These are phyloP conservation scores for Synanthedon tipuliformis DNA, from an alignment of 2,888 invertebrate species.

Conservation along the genomic window DNA sequence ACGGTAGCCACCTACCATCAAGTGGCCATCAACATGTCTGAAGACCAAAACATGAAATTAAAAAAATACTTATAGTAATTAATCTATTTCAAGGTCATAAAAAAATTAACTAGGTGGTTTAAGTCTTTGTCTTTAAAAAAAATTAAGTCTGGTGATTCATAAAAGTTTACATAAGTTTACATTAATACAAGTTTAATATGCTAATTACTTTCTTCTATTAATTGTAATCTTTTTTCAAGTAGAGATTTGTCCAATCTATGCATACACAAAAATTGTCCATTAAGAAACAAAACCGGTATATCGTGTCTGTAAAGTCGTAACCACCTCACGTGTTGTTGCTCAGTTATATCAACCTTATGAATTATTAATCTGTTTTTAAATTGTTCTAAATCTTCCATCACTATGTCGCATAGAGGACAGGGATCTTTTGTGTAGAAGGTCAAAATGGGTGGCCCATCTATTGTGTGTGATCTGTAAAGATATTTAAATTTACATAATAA, in stretches of 20 bases:
- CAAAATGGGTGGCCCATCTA: slow-evolving; percentile 69
- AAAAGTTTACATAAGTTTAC: no score
- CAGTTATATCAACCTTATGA: slow-evolving; percentile 81
- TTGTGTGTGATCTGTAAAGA: slow-evolving; percentile 44
- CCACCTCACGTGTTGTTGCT: slow-evolving; percentile 78
- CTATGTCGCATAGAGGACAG: slow-evolving; percentile 85
- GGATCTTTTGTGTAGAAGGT: slow-evolving; percentile 86
- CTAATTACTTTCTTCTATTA: slow-evolving; percentile 30
- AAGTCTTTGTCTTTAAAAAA: no score
- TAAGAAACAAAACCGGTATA: slow-evolving; percentile 89
- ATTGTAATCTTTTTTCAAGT: slow-evolving; percentile 61
- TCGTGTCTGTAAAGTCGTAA: slow-evolving; percentile 81
- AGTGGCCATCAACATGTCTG: no score
- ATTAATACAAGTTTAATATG: background rate
- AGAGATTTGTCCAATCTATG: slow-evolving; percentile 74
- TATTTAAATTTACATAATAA: background rate
- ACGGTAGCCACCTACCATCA: no score
- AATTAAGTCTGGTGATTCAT: no score
- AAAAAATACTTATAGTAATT: no score
- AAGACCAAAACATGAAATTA: no score
- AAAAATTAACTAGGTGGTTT: no score
- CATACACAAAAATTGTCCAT: slow-evolving; percentile 84
- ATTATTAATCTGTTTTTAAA: slow-evolving; percentile 73
- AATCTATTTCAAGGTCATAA: no score
- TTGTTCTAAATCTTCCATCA: slow-evolving; percentile 74